Conservation (phyloP, 2,797 vertebrate species). For the Anguilla obscura region DNA sequence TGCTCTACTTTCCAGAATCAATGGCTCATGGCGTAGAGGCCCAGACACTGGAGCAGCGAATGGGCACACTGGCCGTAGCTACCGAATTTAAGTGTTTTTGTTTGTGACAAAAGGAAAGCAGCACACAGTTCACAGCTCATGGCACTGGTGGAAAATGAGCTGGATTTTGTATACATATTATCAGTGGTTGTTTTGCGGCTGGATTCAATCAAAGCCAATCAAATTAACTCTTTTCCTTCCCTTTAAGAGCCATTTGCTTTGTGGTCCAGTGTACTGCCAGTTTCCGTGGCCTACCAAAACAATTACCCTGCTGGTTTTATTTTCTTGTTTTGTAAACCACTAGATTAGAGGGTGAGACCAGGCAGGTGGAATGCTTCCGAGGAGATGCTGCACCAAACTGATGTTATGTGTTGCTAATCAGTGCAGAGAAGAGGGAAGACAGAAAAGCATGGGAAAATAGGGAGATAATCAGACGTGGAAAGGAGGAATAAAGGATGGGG, state of each 20-base stretch:
- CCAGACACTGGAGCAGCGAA: neutral
- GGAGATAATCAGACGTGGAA: neutral
- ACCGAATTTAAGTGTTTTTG: neutral
- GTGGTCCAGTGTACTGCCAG: neutral
- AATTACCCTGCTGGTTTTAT: constrained; percentile 9
- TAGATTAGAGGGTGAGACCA: constrained; percentile 27
- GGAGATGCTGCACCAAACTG: constrained; percentile 8
- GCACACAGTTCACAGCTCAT: neutral
- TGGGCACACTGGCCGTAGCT: neutral
- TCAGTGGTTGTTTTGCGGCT: neutral
- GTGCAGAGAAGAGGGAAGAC: neutral
- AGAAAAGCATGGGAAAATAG: neutral
- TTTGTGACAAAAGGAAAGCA: neutral
- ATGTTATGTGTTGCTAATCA: constrained; percentile 30
- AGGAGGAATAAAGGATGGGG: neutral
- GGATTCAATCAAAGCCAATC: neutral
- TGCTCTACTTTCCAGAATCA: neutral
- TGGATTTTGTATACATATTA: neutral
- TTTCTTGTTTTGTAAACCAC: neutral
- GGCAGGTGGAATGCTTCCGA: neutral
- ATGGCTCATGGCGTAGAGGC: neutral
- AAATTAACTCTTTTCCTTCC: neutral
- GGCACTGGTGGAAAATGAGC: neutral
- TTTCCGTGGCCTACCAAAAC: neutral
- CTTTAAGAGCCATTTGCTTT: neutral